These are phyloP conservation scores for Montipora efflorescens DNA, from an alignment of 64 coral and sea anemone species.

Conservation along the genomic window DNA sequence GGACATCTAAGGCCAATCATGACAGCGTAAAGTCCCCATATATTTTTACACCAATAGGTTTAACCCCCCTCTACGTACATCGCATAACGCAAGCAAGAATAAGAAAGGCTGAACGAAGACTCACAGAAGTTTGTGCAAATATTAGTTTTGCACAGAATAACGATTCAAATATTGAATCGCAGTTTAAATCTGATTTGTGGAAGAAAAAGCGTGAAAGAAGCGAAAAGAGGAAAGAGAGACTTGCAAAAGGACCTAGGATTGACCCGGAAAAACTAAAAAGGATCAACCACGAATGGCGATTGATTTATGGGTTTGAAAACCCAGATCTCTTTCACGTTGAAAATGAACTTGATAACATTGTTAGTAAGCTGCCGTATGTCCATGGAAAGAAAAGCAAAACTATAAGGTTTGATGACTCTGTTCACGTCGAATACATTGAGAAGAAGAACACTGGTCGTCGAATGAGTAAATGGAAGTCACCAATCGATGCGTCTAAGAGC, in stretches of 20 bases:
- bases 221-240: slow-evolving; percentile 24
- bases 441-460: slow-evolving; percentile 27
- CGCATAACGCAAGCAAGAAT: slow-evolving; percentile 24
- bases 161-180: neutral
- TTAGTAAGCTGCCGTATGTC: neutral
- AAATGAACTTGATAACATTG: slow-evolving; percentile 18
- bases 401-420: slow-evolving; percentile 22
- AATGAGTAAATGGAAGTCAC: neutral
- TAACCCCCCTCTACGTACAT: slow-evolving; percentile 23
- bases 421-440: neutral
- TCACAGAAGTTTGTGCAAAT: neutral
- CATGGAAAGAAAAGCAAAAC: neutral
- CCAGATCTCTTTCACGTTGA: slow-evolving; percentile 37
- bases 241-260: slow-evolving; percentile 2
- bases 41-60: neutral
- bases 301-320: slow-evolving; percentile 28
- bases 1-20: neutral
- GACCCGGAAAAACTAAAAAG: neutral
- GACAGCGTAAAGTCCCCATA: neutral
- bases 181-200: neutral
- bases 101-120: neutral
- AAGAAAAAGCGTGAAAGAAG: slow-evolving; percentile 24
- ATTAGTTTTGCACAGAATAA: no score
- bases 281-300: slow-evolving; percentile 29
- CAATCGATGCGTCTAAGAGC: neutral